Evolutionary conservation across 35 echinoderm and acorn worm genomes (phyloP).

Genomic region (Strongylocentrotus purpuratus): DNA sequence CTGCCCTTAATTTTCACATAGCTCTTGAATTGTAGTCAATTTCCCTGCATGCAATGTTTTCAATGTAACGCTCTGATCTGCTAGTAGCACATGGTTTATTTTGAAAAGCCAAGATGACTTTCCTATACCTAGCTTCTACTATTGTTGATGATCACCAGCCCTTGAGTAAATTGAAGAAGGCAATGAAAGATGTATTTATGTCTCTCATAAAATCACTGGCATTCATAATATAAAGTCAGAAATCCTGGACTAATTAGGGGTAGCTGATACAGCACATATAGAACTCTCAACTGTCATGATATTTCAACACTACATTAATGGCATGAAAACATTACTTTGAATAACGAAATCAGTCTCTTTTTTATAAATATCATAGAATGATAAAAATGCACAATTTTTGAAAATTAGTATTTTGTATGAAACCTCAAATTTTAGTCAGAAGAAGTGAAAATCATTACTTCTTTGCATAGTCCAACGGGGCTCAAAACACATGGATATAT

Average conservation of each 20-base stretch:
- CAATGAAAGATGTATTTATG: too few relatives aligned
- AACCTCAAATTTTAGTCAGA: too few relatives aligned
- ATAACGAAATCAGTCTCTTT: neutral
- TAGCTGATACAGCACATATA: neutral
- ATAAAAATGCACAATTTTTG: too few relatives aligned
- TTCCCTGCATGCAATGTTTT: neutral
- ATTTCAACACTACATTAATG: neutral
- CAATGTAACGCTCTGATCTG: neutral
- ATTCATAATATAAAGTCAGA: too few relatives aligned
- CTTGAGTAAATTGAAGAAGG: neutral
- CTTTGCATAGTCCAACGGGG: too few relatives aligned
- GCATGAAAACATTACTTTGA: neutral
- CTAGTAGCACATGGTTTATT: neutral
- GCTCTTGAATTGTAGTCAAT: neutral
- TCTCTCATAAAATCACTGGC: too few relatives aligned
- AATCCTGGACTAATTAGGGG: too few relatives aligned
- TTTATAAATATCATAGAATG: neutral
- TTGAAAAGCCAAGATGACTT: neutral
- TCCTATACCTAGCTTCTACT: neutral
- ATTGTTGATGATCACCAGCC: neutral
- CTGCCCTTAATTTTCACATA: neutral
- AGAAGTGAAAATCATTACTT: too few relatives aligned
- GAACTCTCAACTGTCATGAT: neutral
- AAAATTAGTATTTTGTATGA: too few relatives aligned
- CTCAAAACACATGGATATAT: too few relatives aligned